phyloP scores from a whole-genome alignment of 1,140 invertebrate genomes.

The Lepidurus couesii region DNA sequence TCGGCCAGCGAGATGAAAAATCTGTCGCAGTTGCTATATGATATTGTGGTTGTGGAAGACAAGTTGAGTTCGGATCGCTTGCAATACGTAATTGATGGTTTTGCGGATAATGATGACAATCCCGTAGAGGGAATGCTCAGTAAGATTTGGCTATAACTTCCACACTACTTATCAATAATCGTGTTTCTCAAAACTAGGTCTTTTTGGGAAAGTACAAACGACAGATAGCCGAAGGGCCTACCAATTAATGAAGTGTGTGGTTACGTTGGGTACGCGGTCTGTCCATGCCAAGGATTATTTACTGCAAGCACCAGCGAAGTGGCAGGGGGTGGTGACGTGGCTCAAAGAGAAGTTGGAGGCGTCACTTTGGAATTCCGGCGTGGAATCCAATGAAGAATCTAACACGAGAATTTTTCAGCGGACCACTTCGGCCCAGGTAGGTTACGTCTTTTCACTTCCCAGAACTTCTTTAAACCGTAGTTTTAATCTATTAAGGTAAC shows the following conservation, averaged over 20 bases:
- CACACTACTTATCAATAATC: not conserved
- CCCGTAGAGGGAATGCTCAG: constrained; percentile 46
- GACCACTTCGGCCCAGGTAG: constrained; percentile 50
- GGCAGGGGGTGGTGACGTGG: constrained; percentile 52
- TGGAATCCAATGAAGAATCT: constrained; percentile 48
- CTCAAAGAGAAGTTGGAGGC: constrained; percentile 49
- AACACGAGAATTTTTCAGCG: constrained; percentile 50
- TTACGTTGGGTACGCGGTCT: constrained; percentile 44
- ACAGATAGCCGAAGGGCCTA: constrained; percentile 48
- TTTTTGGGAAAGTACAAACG: constrained; percentile 40
- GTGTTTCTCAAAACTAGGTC: not conserved
- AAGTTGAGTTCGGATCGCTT: constrained; percentile 44
- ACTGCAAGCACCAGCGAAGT: constrained; percentile 45
- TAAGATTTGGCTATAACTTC: constrained; percentile 37
- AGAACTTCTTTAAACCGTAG: not conserved
- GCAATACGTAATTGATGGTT: constrained; percentile 47
- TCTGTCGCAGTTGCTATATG: constrained; percentile 44
- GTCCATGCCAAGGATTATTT: constrained; percentile 45
- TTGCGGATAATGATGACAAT: constrained; percentile 41
- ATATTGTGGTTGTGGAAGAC: constrained; percentile 48
- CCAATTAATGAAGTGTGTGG: constrained; percentile 50
- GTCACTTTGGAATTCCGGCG: constrained; percentile 42
- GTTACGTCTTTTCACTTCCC: not conserved
- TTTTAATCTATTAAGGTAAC: constrained; percentile 42
- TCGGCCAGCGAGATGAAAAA: constrained; percentile 49